Evolutionary conservation across 2,113 vertebrate species (phyloP), one percentile per base, ranked within the genome.

Genomic region (Chrysochloris asiatica): DNA sequence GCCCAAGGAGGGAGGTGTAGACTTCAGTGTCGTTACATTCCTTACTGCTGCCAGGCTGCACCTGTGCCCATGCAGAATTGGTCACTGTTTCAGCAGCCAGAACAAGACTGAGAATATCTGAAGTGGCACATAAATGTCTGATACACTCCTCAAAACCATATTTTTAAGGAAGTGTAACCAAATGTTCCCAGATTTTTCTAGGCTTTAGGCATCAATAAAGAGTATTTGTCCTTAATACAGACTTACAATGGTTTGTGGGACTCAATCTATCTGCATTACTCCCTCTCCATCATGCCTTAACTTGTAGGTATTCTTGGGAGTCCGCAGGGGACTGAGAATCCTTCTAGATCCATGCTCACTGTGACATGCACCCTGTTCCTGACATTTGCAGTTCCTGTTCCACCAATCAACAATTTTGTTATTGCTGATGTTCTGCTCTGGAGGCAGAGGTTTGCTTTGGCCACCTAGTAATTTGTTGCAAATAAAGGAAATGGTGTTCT

Each of bases 81-180:
- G 45, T 8, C 43, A 81, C 14, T 38, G 13, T n/a, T 22, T 0
- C 0, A 41, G 71, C 30, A 86, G 41, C 47, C 69, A 13, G 45
- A 50, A 76, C 1, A 59, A 83, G 65, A 41, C 54, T 52, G 26
- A 83, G 52, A 75, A 73, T 13, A 85, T 38, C 24, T 69, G 38
- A 72, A 81, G 45, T 41, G 83, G 72, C 83, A 61, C 6, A 0
- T 47, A 82, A 48, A 22, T 83, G 33, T 88, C 38, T 52, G 69
- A 82, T 7, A 67, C 3, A 61, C 26, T 17, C 71, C 71, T 92
- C 45, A 26, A 56, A 33, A 79, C 28, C 65, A 65, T 56, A 41
- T 81, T 91, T 83, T 48, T 84, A 84, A 83, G 81, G 89, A 86
- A 79, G 36, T 38, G 48, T 63, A 54, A 86, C 77, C 52, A n/a